Base-by-base conservation (phyloP, 2,888 invertebrate genomes). In the Ernsta delagoae region DNA sequence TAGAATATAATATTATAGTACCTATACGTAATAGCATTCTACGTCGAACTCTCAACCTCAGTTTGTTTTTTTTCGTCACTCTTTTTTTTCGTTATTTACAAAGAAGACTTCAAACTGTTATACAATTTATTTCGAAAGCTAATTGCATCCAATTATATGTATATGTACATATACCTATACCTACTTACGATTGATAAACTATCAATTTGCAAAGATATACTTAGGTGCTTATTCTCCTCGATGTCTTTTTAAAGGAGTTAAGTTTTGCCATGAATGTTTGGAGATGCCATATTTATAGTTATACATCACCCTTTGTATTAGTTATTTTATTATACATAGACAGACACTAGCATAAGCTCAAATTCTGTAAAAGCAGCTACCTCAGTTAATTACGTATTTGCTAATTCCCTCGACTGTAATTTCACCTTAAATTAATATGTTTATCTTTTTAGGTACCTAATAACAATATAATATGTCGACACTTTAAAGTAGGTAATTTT, bases 241-340 rank as follows among this genome's bases (percentile, higher is more conserved):
- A 70, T 43, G 12, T 70, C 24, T 73, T 43, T 67, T 59, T 54
- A 61, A 70, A 71, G 59, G 74, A 73, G 65, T 74, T 77, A 75
- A 74, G 74, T 75, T 76, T 86, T 90, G 91, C 91, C 91, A 89
- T 91, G 89, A 80, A 83, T 85, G 86, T 90, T 83, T 86, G 83
- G 87, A 86, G 89, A 90, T 91, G 92, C 92, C 92, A 92, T 92
- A 90, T 85, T 84, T 81, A 77, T 77, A 80, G 76, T 75, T 78
- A 77, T 77, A 39, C 7, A 76, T 74, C 74, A 83, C 82, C 78
- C 79, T 77, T 80, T 79, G 80, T 75, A 79, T 39, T 86, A 87
- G 80, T 78, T 82, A 39, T 39, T 39, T 86, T 87, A 79, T 78
- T 82, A 39, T 39, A 39, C 5, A 75, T 48, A 72, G 71, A 71